These are phyloP conservation scores for Erebia aethiops DNA, from an alignment of 2,888 invertebrate genomes.

Conservation along the genomic window DNA sequence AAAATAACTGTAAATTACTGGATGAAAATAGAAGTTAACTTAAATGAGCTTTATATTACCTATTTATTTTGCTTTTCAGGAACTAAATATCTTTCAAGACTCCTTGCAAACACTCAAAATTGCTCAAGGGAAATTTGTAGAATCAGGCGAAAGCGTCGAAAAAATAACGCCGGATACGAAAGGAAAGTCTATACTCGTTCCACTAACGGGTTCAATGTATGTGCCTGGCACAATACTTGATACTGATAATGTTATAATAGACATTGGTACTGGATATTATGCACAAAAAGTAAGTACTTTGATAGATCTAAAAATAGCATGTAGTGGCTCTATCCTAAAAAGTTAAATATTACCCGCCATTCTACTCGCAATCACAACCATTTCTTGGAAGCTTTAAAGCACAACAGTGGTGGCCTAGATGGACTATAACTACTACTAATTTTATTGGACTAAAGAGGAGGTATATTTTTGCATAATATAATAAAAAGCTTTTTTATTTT, in stretches of 20 bases:
- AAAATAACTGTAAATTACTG: background rate
- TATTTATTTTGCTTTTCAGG: conserved; percentile 78
- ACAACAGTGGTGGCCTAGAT: background rate
- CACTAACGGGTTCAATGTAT: conserved; percentile 98
- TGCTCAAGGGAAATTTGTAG: conserved; percentile 94
- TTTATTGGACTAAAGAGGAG: background rate
- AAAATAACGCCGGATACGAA: conserved; percentile 89
- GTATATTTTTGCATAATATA: background rate
- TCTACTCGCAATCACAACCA: background rate
- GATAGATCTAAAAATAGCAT: conserved; percentile 18
- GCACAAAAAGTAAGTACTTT: conserved; percentile 89
- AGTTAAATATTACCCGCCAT: background rate
- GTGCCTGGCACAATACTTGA: conserved; percentile 95
- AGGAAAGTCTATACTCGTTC: conserved; percentile 94
- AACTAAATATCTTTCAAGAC: conserved; percentile 93
- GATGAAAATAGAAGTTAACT: background rate
- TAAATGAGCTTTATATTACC: background rate
- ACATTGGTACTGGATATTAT: conserved; percentile 98
- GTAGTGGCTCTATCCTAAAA: background rate
- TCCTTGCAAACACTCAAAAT: conserved; percentile 94
- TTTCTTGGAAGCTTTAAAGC: background rate
- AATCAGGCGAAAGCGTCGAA: conserved; percentile 92
- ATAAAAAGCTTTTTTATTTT: conserved; percentile 39
- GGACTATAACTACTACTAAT: too few relatives aligned
- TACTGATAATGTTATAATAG: conserved; percentile 93